Evolutionary conservation across 2,113 vertebrate species (phyloP).

Genomic region (Mustela nigripes): DNA sequence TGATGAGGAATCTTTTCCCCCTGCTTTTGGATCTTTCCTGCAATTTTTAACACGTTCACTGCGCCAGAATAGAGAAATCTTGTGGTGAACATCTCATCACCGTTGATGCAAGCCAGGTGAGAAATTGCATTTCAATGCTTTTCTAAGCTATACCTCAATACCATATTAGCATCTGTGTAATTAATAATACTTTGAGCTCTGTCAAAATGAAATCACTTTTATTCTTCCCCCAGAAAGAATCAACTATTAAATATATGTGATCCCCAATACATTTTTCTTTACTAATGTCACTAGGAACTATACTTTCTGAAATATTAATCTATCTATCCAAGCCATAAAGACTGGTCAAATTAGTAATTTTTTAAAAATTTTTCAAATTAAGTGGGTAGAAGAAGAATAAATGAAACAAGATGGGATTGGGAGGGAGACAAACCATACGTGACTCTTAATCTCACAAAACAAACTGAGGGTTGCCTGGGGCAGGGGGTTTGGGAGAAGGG

Average conservation of each 20-base stretch:
- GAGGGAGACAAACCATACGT: no score
- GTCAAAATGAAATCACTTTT: conserved; percentile 73
- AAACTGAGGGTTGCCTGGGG: no score
- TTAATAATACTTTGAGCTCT: conserved; percentile 81
- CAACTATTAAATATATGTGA: conserved; percentile 76
- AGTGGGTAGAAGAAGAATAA: no score
- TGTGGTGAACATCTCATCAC: conserved; percentile 63
- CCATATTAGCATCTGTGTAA: conserved; percentile 72
- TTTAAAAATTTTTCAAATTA: background rate
- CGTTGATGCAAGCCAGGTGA: conserved; percentile 71
- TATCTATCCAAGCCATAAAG: conserved; percentile 60
- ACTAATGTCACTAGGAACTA: conserved; percentile 75
- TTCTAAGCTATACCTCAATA: conserved; percentile 63
- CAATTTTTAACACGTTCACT: conserved; percentile 44
- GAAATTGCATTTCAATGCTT: conserved; percentile 69
- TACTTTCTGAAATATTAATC: conserved; percentile 78
- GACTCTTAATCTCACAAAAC: no score
- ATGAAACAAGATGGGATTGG: no score
- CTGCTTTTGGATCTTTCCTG: conserved; percentile 31
- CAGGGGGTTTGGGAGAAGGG: no score
- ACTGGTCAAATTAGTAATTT: conserved; percentile 51
- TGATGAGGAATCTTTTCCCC: conserved; percentile 22
- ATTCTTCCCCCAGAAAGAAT: conserved; percentile 75
- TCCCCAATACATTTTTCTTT: conserved; percentile 79
- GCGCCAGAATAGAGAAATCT: conserved; percentile 61